Percentiles rank a stretch among this genome's conserved stretches.
Conservation (phyloP, 2,888 invertebrate species). For the Sminthurides aquaticus region DNA sequence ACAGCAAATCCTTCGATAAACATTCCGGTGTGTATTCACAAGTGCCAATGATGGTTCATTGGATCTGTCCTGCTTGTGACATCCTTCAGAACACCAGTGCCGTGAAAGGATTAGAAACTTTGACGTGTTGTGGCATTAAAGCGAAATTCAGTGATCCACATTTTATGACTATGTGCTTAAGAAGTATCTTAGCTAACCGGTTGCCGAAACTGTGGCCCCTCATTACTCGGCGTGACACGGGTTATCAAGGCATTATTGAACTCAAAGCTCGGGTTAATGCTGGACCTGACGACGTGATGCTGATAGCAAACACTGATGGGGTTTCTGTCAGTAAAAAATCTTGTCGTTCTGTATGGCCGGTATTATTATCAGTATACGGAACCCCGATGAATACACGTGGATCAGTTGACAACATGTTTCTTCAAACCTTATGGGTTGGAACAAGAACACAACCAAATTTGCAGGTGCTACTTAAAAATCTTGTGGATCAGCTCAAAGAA, state of each 20-base stretch:
- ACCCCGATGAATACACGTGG: neutral
- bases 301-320: neutral
- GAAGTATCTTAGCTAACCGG: neutral
- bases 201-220: neutral
- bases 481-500: neutral
- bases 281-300: neutral
- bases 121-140: neutral
- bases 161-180: neutral
- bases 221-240: neutral
- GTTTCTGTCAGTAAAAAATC: neutral
- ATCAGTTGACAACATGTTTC: neutral
- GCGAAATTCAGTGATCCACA: neutral
- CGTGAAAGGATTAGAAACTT: neutral
- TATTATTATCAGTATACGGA: neutral
- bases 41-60: too few species aligned
- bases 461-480: neutral
- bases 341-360: neutral
- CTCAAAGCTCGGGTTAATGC: neutral
- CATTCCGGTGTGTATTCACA: too few species aligned
- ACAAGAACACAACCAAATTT: neutral
- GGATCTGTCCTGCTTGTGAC: neutral
- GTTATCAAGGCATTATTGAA: neutral
- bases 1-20: too few species aligned
- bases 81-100: neutral
- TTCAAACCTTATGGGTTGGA: neutral